Evolutionary conservation across 2,113 vertebrate genomes (phyloP).

Genomic region (Lamprotornis superbus): DNA sequence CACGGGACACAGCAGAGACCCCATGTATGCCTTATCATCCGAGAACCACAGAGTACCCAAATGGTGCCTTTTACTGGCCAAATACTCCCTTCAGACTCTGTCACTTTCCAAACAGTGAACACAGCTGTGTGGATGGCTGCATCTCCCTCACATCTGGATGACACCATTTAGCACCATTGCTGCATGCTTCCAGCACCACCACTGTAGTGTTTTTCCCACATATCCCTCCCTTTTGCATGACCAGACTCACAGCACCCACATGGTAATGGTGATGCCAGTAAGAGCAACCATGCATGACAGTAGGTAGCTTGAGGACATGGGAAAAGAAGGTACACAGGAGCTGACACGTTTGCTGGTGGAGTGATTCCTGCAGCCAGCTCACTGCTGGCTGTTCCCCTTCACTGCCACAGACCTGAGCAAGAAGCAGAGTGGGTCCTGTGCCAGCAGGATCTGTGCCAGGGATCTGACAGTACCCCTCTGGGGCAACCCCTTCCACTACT

Average conservation of each 20-base stretch:
- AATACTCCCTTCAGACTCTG: neutral
- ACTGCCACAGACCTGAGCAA: neutral
- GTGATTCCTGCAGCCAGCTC: neutral
- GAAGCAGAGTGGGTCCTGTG: neutral
- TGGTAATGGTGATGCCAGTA: neutral
- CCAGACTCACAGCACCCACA: neutral
- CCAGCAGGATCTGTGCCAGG: neutral
- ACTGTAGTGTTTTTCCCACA: neutral
- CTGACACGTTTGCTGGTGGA: neutral
- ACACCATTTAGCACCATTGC: neutral
- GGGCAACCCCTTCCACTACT: neutral
- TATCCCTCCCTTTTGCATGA: neutral
- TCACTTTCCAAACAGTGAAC: neutral
- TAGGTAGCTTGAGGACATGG: neutral
- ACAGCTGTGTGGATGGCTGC: neutral
- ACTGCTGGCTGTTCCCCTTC: neutral
- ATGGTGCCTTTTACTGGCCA: neutral
- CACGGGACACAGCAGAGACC: neutral
- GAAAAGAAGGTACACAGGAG: neutral
- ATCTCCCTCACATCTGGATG: neutral
- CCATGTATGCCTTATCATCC: neutral
- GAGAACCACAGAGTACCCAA: rapidly evolving
- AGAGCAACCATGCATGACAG: neutral
- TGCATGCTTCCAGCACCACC: neutral
- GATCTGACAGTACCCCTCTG: neutral